Percentiles rank a stretch among this genome's conserved stretches.
Conservation (phyloP, 2,797 vertebrate species). For the Taenioides sp. region DNA sequence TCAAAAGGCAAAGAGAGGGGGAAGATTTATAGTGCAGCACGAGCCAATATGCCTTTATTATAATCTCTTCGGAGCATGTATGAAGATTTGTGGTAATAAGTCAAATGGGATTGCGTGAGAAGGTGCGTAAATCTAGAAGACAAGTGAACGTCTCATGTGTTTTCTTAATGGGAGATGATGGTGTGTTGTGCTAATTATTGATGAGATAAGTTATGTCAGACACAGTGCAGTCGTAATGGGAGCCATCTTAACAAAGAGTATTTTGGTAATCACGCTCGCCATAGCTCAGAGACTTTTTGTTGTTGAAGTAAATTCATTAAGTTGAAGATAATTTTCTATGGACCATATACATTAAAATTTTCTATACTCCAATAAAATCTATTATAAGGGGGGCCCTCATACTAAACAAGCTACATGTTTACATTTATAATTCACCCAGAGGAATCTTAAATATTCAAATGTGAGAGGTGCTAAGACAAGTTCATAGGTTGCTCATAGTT, state of each 20-base stretch:
- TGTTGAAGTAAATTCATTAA: background rate
- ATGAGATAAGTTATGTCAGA: slow-evolving; percentile 12
- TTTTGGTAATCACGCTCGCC: background rate
- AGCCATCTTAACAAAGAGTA: background rate
- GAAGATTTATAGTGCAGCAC: slow-evolving; percentile 44
- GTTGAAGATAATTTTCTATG: background rate
- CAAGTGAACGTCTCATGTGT: background rate
- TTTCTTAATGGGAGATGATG: slow-evolving; percentile 13
- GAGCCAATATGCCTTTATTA: slow-evolving; percentile 50
- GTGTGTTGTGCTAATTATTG: slow-evolving; percentile 11
- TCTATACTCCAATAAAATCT: no score
- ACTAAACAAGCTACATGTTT: no score
- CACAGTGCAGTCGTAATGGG: background rate
- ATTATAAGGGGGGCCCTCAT: no score
- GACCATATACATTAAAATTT: no score
- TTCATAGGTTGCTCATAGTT: no score
- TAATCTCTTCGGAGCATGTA: slow-evolving; percentile 31
- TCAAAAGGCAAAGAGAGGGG: slow-evolving; percentile 39
- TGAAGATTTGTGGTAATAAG: slow-evolving; percentile 27
- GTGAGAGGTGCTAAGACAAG: no score
- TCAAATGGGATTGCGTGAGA: slow-evolving; percentile 11
- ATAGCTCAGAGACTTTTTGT: no score
- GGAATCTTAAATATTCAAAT: no score
- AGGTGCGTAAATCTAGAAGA: slow-evolving; percentile 9
- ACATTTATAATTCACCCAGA: no score